These are phyloP conservation scores for Pomacea canaliculata DNA, from an alignment of 2,888 invertebrate genomes.

Conservation along the genomic window DNA sequence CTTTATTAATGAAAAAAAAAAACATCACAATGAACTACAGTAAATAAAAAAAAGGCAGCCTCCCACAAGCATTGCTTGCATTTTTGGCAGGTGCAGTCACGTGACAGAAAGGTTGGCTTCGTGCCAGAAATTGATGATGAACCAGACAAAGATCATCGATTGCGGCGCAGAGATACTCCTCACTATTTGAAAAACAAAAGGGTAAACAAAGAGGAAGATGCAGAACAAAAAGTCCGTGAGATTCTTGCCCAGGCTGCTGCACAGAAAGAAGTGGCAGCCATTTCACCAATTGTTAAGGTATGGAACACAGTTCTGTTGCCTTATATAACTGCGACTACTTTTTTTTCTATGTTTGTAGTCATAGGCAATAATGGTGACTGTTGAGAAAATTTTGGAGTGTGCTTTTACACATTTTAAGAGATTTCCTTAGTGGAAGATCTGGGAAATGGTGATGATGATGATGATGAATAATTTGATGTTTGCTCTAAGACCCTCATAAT, in stretches of 20 bases:
- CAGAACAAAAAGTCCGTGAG: slow-evolving; percentile 64
- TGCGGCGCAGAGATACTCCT: slow-evolving; percentile 95
- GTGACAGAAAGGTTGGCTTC: slow-evolving; percentile 59
- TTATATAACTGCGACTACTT: no score
- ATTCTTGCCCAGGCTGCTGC: slow-evolving; percentile 55
- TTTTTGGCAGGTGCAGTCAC: slow-evolving; percentile 27
- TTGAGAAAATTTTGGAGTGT: no score
- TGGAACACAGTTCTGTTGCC: background rate
- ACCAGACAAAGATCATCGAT: slow-evolving; percentile 65
- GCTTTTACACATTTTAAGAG: no score
- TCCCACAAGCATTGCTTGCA: background rate
- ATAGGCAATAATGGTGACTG: no score
- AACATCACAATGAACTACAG: no score
- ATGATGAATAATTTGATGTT: no score
- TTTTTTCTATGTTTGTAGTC: no score
- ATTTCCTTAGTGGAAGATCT: no score
- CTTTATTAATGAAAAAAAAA: no score
- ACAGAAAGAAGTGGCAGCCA: slow-evolving; percentile 37
- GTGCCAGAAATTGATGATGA: slow-evolving; percentile 58
- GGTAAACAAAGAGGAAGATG: slow-evolving; percentile 75
- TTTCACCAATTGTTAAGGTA: slow-evolving; percentile 35
- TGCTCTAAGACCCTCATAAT: no score
- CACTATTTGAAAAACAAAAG: slow-evolving; percentile 99
- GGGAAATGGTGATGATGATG: no score
- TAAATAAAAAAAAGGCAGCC: no score